These are phyloP conservation scores for Phytoseiulus persimilis DNA, from an alignment of 2,888 invertebrate species.

Conservation along the genomic window DNA sequence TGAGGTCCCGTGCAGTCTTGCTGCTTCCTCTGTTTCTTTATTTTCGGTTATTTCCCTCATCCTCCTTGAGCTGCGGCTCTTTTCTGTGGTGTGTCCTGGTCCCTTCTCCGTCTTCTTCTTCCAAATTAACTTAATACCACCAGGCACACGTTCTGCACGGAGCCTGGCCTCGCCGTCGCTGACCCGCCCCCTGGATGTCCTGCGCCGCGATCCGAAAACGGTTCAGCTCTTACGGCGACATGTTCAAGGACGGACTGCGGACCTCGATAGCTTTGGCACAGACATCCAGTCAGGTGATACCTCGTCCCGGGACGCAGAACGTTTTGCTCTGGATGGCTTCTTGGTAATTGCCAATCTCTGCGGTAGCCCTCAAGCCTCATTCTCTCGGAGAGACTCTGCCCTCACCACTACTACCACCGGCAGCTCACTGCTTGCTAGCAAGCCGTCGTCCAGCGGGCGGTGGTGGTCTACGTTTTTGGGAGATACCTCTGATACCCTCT, in stretches of 20 bases:
- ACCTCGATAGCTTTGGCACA: too few relatives aligned
- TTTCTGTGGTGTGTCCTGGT: conserved; percentile 36
- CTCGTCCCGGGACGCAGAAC: not conserved
- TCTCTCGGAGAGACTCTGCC: conserved; percentile 22
- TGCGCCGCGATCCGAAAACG: too few relatives aligned
- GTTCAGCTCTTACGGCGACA: too few relatives aligned
- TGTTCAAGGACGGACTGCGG: too few relatives aligned
- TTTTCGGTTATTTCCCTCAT: not conserved
- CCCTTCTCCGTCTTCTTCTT: conserved; percentile 26
- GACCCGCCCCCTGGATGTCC: too few relatives aligned
- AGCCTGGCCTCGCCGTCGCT: not conserved
- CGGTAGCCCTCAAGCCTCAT: conserved; percentile 39
- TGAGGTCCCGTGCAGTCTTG: not conserved
- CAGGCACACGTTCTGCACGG: not conserved
- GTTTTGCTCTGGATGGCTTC: conserved; percentile 35
- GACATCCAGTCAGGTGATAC: not conserved
- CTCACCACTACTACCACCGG: conserved; percentile 6
- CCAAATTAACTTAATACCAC: conserved; percentile 39
- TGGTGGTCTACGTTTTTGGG: conserved; percentile 5
- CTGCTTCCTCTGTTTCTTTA: not conserved
- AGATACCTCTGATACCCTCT: not conserved
- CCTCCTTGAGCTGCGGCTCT: not conserved
- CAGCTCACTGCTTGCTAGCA: not conserved
- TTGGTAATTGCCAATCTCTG: conserved; percentile 39
- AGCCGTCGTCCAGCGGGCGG: not conserved